Base-by-base conservation (phyloP, 2,888 invertebrate species). In the Dasypolia templi region DNA sequence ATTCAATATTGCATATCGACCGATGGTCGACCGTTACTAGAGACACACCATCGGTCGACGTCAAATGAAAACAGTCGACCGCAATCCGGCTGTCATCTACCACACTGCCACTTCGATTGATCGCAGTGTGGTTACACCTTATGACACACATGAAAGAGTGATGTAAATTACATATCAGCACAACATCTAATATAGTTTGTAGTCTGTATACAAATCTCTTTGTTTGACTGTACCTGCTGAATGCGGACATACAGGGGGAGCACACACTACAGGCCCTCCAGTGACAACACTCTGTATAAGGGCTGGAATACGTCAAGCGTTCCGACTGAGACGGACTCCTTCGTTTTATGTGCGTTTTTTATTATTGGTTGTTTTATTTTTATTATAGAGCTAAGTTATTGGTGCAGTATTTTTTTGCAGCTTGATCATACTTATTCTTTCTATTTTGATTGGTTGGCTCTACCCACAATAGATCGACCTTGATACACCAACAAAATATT, bases 261-360 rank as follows among this genome's bases (percentile, higher is more conserved):
- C 64, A 72, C 68, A 75, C 55, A 74, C 73, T 17, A 65, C 79
- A 51, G 26, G 63, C 83, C 79, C 79, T 83, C 68, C 7, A 49
- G 56, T 75, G 65, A 82, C 71, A 81, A 82, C 79, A 83, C 81
- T 62, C 75, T 59, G 79, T 79, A 53, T 79, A 83, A 83, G 80
- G 69, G 63, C 46, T 70, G 55, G 53, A 59, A 77, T 44, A 62
- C 77, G 76, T 76, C 71, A 72, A 70, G 69, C 83, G 42, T 46
- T 68, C 49, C 46, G 49, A 58, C 46, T 65, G 71, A 72, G 79
- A 58, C 42, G 39, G 51, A 58, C 39, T 66, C 42, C 35, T 80
- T 72, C 81, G 77, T 68, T 81, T 46, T 9, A 51, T 44, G 26
- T 44, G 49, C 51, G 56, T 63, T 44, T 66, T 67, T 67, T 51